These are phyloP conservation scores for Aegotheles bennettii DNA, from an alignment of 2,113 vertebrate species.

Conservation along the genomic window DNA sequence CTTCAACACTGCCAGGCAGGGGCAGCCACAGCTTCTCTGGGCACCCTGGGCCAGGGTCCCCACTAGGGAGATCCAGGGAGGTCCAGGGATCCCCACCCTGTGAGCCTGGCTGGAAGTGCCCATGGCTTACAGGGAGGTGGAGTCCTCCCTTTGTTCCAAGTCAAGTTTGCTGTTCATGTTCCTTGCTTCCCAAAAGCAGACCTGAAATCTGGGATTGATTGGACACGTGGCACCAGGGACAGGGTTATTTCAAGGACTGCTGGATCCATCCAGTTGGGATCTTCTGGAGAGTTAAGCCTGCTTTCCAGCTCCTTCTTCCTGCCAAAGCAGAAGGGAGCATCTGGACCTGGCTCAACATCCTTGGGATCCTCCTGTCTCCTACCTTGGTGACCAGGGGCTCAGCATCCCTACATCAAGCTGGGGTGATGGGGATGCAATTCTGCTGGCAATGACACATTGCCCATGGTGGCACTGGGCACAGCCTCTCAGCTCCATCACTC, in stretches of 20 bases:
- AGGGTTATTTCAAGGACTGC: background rate
- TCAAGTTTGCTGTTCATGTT: accelerated
- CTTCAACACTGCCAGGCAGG: too few relatives aligned
- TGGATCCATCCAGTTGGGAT: background rate
- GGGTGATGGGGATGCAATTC: background rate
- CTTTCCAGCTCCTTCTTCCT: background rate
- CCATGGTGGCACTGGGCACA: accelerated
- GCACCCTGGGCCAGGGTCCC: too few relatives aligned
- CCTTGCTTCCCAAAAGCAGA: background rate
- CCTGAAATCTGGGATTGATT: background rate
- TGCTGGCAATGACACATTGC: background rate
- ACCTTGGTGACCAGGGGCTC: background rate
- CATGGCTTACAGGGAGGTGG: background rate
- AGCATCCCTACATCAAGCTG: accelerated
- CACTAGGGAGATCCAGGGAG: too few relatives aligned
- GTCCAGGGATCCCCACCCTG: too few relatives aligned
- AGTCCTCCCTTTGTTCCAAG: background rate
- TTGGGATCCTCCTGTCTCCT: background rate
- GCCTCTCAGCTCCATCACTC: background rate
- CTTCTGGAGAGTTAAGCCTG: background rate
- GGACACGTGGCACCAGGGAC: background rate
- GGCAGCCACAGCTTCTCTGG: too few relatives aligned
- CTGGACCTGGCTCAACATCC: background rate
- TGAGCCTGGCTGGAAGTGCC: background rate
- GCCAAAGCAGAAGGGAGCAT: background rate